Base-by-base conservation (phyloP, 1,140 invertebrate species). In the Propsilocerus akamusi region DNA sequence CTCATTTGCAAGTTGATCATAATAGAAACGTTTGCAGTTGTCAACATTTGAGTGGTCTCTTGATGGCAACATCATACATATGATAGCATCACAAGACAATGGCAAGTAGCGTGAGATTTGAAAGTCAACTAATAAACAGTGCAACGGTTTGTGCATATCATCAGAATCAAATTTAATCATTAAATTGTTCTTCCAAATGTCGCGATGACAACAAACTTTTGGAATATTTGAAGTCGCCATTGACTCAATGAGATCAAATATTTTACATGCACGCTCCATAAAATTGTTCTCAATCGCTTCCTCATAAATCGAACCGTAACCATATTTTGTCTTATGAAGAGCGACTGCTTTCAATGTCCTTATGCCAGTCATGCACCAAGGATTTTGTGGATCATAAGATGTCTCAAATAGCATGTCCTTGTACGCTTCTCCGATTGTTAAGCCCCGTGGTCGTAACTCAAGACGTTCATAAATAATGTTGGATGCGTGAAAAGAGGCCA, bases 171-270 rank as follows among this genome's bases (percentile, higher is more conserved):
- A 75, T 53, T 69, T 72, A 56, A 75, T 79, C 53, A 79, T 62
- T 0, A 79, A 54, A 55, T 80, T 80, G 30, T 75, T 77, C 20
- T 68, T 67, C 76, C 77, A 79, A 4, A 74, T 59, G 63, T 81
- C 73, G 0, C 71, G 70, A 58, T 79, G 79, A 30, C 67, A 69
- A 6, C 78, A 60, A 0, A 78, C 76, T 52, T 75, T 78, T 2
- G 58, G 54, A 50, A 63, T 59, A 5, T 55, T 41, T 4, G 63
- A 61, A 0, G 54, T 64, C 4, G 56, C 50, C 25, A 71, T 70
- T 1, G 56, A 59, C 30, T 60, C 58, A 0, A 63, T 52, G 0
- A 54, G 53, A 0, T 63, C 59, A 24, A 65, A 56, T 10, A 56
- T 50, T 23, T 55, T 47, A 7, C 11, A 14, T 22, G 28, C 48